phyloP scores from a whole-genome alignment of 2,113 vertebrate genomes.

The Sinocyclocheilus anophthalmus region DNA sequence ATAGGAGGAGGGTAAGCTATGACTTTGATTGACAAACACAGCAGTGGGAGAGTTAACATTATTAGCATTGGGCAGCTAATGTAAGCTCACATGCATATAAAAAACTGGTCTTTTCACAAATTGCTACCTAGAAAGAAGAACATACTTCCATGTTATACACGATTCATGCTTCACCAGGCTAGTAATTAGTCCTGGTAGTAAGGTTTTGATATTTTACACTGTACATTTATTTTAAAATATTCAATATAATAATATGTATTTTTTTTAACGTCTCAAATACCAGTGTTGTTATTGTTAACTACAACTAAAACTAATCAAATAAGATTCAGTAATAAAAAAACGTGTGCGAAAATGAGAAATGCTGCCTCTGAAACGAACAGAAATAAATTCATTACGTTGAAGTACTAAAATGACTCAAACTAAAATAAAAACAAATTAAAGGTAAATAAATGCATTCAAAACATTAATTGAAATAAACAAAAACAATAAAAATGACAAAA shows the following conservation, averaged over 20 bases:
- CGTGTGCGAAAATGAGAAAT: background rate
- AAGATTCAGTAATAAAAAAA: too few relatives aligned
- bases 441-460: background rate
- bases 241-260: too few relatives aligned
- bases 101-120: background rate
- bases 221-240: background rate
- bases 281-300: background rate
- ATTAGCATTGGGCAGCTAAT: background rate
- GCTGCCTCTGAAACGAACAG: background rate
- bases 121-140: background rate
- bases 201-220: background rate
- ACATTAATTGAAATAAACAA: too few relatives aligned
- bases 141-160: background rate
- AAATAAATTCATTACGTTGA: background rate
- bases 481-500: background rate
- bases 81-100: background rate
- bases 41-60: background rate
- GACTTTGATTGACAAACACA: constrained; percentile 64
- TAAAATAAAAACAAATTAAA: background rate
- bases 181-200: background rate
- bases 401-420: background rate
- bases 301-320: background rate
- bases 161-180: background rate
- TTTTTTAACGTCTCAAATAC: background rate
- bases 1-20: constrained; percentile 76